Conservation (phyloP, 2,113 vertebrate genomes). For the Pseudolaguvia tuberculata region DNA sequence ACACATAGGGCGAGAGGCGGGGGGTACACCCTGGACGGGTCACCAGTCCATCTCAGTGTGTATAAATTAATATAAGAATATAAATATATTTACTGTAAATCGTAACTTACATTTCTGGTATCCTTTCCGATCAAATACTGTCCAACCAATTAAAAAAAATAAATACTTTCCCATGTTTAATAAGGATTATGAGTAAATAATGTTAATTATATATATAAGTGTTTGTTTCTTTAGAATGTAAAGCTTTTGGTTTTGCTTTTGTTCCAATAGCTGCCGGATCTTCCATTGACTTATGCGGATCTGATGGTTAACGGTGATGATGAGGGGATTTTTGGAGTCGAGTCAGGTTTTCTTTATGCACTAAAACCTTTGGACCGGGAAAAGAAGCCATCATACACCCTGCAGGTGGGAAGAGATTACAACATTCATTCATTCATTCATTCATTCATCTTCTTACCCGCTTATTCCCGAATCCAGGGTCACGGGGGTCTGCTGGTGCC, state of each 20-base stretch:
- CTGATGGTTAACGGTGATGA: slow-evolving; percentile 62
- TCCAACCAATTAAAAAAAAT: neutral
- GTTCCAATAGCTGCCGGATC: slow-evolving; percentile 57
- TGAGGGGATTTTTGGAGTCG: slow-evolving; percentile 76
- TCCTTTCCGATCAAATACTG: neutral
- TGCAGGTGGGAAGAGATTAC: slow-evolving; percentile 62
- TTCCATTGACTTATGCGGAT: slow-evolving; percentile 62
- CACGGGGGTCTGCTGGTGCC: too few species aligned
- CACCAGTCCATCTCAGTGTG: too few species aligned
- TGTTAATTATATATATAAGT: too few species aligned
- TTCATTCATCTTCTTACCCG: too few species aligned
- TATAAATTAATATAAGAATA: neutral
- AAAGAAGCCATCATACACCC: slow-evolving; percentile 71
- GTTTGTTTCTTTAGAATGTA: neutral
- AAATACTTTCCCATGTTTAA: too few species aligned
- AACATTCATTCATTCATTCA: too few species aligned
- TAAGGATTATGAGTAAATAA: too few species aligned
- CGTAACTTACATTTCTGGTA: neutral
- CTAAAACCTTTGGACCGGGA: slow-evolving; percentile 77
- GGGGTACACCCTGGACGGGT: too few species aligned
- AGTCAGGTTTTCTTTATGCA: slow-evolving; percentile 72
- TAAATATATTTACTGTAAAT: neutral
- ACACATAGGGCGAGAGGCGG: too few species aligned
- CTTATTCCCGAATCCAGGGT: too few species aligned
- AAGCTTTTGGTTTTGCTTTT: neutral